These are phyloP conservation scores for Tachina fera DNA, from an alignment of 2,888 invertebrate species.

Conservation along the genomic window DNA sequence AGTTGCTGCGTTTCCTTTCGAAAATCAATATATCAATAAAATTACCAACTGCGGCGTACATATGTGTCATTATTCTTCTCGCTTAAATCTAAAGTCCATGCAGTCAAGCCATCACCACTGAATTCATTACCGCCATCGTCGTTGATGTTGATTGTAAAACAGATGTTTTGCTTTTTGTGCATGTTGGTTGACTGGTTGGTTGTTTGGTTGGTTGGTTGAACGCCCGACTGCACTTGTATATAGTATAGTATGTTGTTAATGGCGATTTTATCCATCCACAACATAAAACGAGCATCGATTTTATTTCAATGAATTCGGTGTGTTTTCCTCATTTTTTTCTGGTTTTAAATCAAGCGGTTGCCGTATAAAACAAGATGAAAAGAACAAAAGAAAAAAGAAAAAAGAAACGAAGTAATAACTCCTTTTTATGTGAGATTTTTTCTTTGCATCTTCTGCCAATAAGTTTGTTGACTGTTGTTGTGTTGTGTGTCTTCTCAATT, in stretches of 20 bases:
- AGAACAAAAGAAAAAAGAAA: conserved; percentile 6
- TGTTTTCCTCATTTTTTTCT: conserved; percentile 34
- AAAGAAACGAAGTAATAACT: conserved; percentile 51
- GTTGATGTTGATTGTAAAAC: conserved; percentile 39
- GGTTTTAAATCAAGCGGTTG: conserved; percentile 50
- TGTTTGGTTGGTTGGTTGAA: conserved; percentile 48
- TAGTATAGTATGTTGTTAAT: conserved; percentile 48
- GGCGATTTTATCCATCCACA: conserved; percentile 63
- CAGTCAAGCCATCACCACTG: conserved; percentile 24
- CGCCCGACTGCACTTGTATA: conserved; percentile 60
- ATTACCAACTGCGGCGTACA: conserved; percentile 37
- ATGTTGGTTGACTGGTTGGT: background rate
- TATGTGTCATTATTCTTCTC: conserved; percentile 40
- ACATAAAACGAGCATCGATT: conserved; percentile 62
- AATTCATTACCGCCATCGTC: conserved; percentile 34
- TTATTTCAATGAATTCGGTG: conserved; percentile 49
- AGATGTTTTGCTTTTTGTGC: conserved; percentile 46
- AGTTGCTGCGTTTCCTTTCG: conserved; percentile 3
- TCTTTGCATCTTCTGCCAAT: conserved; percentile 49
- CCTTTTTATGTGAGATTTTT: background rate
- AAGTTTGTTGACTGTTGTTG: conserved; percentile 36
- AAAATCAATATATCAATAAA: conserved; percentile 50
- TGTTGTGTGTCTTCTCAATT: conserved; percentile 12
- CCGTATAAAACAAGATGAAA: conserved; percentile 9
- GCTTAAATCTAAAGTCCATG: conserved; percentile 33